These are phyloP conservation scores for Silurus meridionalis DNA, from an alignment of 2,113 vertebrate species.

Conservation along the genomic window DNA sequence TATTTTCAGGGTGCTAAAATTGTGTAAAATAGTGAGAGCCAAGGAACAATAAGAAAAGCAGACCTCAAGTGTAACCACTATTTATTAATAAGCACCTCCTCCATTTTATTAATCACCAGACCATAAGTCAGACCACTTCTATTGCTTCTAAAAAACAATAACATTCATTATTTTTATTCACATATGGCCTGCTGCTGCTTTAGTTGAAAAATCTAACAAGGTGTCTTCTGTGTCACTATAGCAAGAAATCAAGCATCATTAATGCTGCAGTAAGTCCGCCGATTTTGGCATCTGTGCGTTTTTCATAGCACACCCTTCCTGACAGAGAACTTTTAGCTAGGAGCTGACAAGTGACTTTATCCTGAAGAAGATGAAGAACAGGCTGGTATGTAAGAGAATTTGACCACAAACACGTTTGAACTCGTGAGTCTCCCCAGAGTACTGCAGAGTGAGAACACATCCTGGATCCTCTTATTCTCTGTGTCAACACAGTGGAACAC, in stretches of 20 bases:
- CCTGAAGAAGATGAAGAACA: background rate
- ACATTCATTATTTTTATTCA: background rate
- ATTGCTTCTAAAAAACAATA: no score
- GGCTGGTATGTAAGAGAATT: background rate
- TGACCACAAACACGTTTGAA: constrained; percentile 16
- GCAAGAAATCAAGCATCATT: background rate
- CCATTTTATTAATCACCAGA: background rate
- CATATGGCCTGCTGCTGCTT: background rate
- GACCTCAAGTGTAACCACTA: background rate
- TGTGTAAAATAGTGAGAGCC: background rate
- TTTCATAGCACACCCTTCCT: background rate
- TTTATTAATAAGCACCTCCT: background rate
- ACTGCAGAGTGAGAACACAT: constrained; percentile 1
- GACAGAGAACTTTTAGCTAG: background rate
- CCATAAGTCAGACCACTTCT: no score
- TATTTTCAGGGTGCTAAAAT: background rate
- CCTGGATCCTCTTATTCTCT: constrained; percentile 28
- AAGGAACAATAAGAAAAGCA: background rate
- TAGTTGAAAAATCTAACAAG: background rate
- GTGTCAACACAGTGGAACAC: constrained; percentile 35
- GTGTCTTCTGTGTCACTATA: background rate
- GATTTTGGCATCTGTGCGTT: background rate
- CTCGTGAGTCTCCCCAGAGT: constrained; percentile 31
- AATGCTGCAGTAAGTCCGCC: background rate
- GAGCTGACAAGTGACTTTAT: background rate